These are phyloP conservation scores for Sanderia malayensis DNA, from an alignment of 30 jellyfish, hydroid and myxozoan genomes.

Conservation along the genomic window DNA sequence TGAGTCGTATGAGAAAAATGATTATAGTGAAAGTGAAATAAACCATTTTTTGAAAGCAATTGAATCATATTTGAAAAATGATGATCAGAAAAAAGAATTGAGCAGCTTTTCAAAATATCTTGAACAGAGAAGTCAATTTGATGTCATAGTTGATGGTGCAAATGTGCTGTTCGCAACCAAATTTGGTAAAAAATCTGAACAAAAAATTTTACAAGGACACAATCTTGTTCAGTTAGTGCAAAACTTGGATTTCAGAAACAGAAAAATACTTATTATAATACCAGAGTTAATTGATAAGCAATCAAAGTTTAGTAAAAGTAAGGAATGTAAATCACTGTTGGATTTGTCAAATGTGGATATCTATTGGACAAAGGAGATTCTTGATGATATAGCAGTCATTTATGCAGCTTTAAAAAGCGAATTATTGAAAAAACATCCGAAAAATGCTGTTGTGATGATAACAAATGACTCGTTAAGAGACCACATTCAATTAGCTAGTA, in stretches of 20 bases:
- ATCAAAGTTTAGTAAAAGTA: background rate
- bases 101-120: background rate
- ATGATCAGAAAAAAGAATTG: background rate
- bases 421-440: background rate
- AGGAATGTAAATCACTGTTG: background rate
- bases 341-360: background rate
- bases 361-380: background rate
- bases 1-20: background rate
- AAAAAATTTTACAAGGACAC: slow-evolving; percentile 3
- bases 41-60: background rate
- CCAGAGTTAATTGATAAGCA: slow-evolving; percentile 15
- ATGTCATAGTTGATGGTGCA: slow-evolving; percentile 57
- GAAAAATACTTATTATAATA: slow-evolving; percentile 2
- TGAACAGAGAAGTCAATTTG: slow-evolving; percentile 39
- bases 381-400: slow-evolving; percentile 41
- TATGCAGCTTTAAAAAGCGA: slow-evolving; percentile 21
- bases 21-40: background rate
- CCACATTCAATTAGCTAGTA: slow-evolving; percentile 17
- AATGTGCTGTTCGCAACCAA: slow-evolving; percentile 34
- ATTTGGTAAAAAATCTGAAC: background rate
- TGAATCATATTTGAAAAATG: background rate
- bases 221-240: slow-evolving; percentile 8
- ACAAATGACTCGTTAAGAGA: slow-evolving; percentile 57
- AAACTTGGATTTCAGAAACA: background rate
- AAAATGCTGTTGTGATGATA: slow-evolving; percentile 13